These are phyloP conservation scores for Tragulus kanchil DNA, from an alignment of 2,113 vertebrate genomes.

Conservation along the genomic window DNA sequence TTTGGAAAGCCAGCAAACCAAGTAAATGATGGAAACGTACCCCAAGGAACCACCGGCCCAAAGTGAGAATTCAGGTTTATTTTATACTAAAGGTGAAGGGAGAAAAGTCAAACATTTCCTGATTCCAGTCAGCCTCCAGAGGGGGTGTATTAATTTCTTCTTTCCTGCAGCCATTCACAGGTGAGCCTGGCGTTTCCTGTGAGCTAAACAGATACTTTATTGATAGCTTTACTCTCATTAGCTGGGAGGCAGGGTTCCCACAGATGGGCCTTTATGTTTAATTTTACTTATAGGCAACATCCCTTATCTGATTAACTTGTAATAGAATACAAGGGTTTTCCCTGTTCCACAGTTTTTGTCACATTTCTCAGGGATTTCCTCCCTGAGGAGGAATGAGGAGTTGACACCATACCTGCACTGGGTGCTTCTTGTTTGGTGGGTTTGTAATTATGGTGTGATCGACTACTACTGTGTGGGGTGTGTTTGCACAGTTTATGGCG, in stretches of 20 bases:
- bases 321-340: neutral
- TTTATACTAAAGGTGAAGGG: neutral
- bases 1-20: neutral
- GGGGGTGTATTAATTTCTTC: neutral
- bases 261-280: neutral
- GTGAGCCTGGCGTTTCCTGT: neutral
- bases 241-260: neutral
- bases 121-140: neutral
- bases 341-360: neutral
- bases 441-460: neutral
- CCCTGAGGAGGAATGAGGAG: neutral
- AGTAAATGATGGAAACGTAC: neutral
- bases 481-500: neutral
- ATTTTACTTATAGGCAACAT: neutral
- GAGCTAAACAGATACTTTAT: neutral
- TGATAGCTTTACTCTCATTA: neutral
- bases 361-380: constrained; percentile 2
- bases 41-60: neutral
- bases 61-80: neutral
- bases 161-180: neutral
- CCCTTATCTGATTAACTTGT: neutral
- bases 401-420: neutral
- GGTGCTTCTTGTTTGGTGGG: neutral
- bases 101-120: neutral
- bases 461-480: neutral